A percentile compares a stretch with the other conserved stretches of the same genome.
These are phyloP conservation scores for Acanthopagrus latus DNA, from an alignment of 2,797 vertebrate genomes.

Conservation along the genomic window DNA sequence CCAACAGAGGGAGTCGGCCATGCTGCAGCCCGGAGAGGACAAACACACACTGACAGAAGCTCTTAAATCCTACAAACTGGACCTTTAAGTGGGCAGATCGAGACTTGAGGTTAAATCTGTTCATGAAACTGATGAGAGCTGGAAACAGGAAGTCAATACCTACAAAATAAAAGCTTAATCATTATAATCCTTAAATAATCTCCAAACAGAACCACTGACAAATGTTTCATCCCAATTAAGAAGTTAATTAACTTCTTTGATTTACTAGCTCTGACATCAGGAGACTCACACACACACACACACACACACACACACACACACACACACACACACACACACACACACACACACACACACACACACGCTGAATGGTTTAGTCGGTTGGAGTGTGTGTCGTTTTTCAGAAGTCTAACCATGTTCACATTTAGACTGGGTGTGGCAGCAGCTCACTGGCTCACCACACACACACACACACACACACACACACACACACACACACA, in stretches of 20 bases:
- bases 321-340: too few species aligned
- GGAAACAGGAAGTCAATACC: background rate
- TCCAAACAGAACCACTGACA: background rate
- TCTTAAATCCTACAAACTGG: too few species aligned
- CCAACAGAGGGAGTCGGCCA: too few species aligned
- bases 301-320: background rate
- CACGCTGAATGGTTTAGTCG: too few species aligned
- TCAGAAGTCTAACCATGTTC: constrained; percentile 52
- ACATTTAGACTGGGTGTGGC: constrained; percentile 73
- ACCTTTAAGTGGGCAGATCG: too few species aligned
- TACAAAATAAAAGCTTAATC: background rate
- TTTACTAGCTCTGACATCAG: too few species aligned
- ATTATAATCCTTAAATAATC: background rate
- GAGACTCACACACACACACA: background rate
- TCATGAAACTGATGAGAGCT: background rate
- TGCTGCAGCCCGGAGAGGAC: too few species aligned
- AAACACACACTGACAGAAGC: too few species aligned
- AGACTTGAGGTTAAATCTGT: too few species aligned
- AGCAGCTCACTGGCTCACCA: constrained; percentile 28
- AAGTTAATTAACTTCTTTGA: background rate
- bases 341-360: too few species aligned
- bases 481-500: constrained; percentile 9
- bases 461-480: constrained; percentile 12
- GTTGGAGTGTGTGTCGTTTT: constrained; percentile 27
- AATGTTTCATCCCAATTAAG: background rate